A percentile compares a stretch with the other conserved stretches of the same genome.
phyloP scores from a whole-genome alignment of 2,113 vertebrate species.

The Dromas ardeola region DNA sequence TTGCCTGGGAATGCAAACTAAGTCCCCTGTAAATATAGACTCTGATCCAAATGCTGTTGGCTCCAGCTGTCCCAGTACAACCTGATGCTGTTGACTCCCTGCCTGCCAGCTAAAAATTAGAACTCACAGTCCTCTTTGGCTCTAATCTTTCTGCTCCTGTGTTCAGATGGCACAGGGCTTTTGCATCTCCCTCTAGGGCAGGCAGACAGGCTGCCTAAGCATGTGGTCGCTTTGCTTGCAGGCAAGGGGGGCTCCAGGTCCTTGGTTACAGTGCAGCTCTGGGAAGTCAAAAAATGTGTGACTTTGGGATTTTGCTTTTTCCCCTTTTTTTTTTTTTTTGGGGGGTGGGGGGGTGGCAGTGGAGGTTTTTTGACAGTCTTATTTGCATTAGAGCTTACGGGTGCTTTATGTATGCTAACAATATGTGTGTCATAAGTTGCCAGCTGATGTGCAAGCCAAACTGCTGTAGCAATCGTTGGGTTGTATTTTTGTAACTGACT shows the following conservation, averaged over 20 bases:
- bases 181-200: neutral
- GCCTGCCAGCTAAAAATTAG: neutral
- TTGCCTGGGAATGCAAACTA: neutral
- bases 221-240: neutral
- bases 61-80: neutral
- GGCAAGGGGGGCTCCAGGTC: neutral
- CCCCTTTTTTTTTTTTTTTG: neutral
- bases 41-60: neutral
- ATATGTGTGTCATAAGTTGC: neutral
- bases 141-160: neutral
- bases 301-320: neutral
- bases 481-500: neutral
- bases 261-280: neutral
- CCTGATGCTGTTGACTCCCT: neutral
- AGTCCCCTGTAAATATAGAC: neutral
- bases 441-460: neutral
- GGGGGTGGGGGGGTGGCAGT: fast-evolving
- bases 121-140: neutral
- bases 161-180: neutral
- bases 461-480: fast-evolving
- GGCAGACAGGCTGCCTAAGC: neutral
- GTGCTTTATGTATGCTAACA: neutral
- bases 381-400: neutral
- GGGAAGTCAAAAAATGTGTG: neutral
- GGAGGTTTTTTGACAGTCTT: neutral